Evolutionary conservation across 1,140 invertebrate genomes (phyloP).

Genomic region (Trachelipus rathkii): DNA sequence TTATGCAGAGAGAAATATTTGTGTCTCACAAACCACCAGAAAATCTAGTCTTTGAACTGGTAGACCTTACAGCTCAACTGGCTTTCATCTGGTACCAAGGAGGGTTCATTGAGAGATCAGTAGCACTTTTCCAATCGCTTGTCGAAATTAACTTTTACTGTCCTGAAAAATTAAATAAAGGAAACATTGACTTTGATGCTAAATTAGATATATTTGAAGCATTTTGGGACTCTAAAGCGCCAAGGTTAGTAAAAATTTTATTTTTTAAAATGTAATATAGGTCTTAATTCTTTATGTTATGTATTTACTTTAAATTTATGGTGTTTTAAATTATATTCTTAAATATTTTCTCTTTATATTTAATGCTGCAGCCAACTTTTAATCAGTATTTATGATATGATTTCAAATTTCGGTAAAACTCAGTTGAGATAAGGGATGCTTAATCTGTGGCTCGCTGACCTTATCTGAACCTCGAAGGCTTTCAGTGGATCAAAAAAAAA

Average conservation of each 20-base stretch:
- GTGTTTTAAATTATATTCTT: too few relatives aligned
- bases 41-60: conserved; percentile 46
- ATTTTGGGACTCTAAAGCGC: conserved; percentile 55
- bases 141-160: conserved; percentile 55
- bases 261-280: too few relatives aligned
- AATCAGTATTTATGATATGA: too few relatives aligned
- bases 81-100: conserved; percentile 51
- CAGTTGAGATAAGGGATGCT: too few relatives aligned
- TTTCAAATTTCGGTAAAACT: too few relatives aligned
- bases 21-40: conserved; percentile 44
- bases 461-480: too few relatives aligned
- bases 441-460: too few relatives aligned
- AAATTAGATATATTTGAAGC: conserved; percentile 51
- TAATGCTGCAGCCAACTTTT: too few relatives aligned
- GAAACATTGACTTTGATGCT: conserved; percentile 27
- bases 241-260: conserved; percentile 44
- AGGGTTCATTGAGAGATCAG: conserved; percentile 53
- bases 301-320: too few relatives aligned
- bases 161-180: conserved; percentile 44
- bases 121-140: conserved; percentile 53
- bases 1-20: conserved; percentile 47
- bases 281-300: too few relatives aligned
- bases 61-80: conserved; percentile 51
- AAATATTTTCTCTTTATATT: too few relatives aligned
- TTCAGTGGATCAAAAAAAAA: too few relatives aligned